These are phyloP conservation scores for Empidonax alnorum DNA, from an alignment of 2,113 vertebrate species.

Conservation along the genomic window DNA sequence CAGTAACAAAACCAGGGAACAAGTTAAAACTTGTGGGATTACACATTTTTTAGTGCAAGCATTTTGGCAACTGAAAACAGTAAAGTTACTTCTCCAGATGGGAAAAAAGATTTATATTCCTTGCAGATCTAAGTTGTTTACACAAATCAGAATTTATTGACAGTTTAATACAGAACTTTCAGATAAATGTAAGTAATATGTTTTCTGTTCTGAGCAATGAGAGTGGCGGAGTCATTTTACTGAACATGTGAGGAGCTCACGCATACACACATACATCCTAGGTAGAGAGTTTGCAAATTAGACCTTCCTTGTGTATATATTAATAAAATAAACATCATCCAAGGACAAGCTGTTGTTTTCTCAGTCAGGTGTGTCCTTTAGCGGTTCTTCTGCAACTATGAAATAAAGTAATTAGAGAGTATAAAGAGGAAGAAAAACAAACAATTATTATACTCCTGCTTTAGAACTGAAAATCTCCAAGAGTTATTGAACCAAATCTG, in stretches of 20 bases:
- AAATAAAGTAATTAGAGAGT: conserved; percentile 73
- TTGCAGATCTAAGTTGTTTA: not conserved
- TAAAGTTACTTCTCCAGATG: not conserved
- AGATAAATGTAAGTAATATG: not conserved
- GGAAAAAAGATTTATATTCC: not conserved
- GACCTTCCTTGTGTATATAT: not conserved
- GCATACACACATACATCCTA: not conserved
- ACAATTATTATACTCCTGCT: conserved; percentile 65
- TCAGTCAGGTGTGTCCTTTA: conserved; percentile 68
- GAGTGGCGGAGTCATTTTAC: not conserved
- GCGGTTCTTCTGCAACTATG: conserved; percentile 55
- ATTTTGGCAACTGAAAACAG: not conserved
- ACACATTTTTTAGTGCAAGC: not conserved
- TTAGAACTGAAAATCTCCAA: conserved; percentile 67
- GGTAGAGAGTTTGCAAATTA: conserved; percentile 22
- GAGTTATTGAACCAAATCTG: conserved; percentile 74
- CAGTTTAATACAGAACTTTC: conserved; percentile 4
- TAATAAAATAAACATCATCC: conserved; percentile 53
- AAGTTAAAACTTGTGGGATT: conserved; percentile 4
- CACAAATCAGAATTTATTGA: conserved; percentile 3
- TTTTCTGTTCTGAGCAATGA: not conserved
- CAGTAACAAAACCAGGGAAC: not conserved
- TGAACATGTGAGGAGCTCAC: not conserved
- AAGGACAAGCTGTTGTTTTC: conserved; percentile 62
- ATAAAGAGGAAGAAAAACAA: conserved; percentile 71